Conservation (phyloP, 2,113 vertebrate species). For the Myocastor coypus region DNA sequence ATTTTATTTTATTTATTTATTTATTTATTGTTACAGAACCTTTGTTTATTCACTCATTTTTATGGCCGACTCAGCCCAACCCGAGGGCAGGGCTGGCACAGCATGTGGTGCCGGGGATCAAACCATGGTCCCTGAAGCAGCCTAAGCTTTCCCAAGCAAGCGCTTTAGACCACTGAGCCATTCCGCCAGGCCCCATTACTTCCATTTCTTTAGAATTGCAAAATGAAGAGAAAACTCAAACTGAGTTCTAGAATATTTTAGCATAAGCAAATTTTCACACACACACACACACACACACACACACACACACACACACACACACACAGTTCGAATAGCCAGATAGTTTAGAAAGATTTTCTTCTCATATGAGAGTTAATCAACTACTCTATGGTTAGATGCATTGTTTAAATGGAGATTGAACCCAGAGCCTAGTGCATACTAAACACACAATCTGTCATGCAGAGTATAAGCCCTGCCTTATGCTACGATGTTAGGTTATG, state of each 20-base stretch:
- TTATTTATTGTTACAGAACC: too few relatives aligned
- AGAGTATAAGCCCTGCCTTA: not conserved
- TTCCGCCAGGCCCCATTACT: too few relatives aligned
- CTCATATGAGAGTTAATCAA: not conserved
- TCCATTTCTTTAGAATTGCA: not conserved
- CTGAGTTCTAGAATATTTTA: not conserved
- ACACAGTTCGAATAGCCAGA: not conserved
- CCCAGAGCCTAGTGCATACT: not conserved
- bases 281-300: too few relatives aligned
- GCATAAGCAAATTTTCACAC: not conserved
- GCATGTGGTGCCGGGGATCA: too few relatives aligned
- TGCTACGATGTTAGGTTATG: not conserved
- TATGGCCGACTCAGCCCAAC: too few relatives aligned
- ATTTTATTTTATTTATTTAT: too few relatives aligned
- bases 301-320: not conserved
- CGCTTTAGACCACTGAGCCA: too few relatives aligned
- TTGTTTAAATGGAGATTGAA: not conserved
- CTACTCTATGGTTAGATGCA: not conserved
- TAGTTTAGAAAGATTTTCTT: not conserved
- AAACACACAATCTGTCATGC: not conserved
- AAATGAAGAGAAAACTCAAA: not conserved
- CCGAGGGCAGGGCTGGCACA: too few relatives aligned
- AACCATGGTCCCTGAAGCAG: too few relatives aligned
- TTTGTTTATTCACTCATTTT: too few relatives aligned
- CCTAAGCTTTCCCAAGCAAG: too few relatives aligned